Evolutionary conservation across 1,140 invertebrate genomes (phyloP), one percentile per base, ranked within the genome.

Genomic region (Riptortus pedestris): DNA sequence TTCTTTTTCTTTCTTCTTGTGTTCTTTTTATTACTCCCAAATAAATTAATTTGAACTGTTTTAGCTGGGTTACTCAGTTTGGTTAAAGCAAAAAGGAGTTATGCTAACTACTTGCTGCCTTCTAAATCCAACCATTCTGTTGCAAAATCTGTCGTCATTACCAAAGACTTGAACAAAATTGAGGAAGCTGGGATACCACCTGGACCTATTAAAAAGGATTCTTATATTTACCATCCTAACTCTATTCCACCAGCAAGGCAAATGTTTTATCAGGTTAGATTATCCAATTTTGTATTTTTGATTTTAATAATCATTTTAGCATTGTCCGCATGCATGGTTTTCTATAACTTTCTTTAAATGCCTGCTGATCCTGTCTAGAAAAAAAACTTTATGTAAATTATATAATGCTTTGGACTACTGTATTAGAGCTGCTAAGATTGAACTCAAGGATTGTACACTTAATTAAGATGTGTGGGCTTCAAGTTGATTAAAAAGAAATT

Each of bases 201-300:
- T 51, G 69, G 62, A 26, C 63, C 65, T 3, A 74, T 73, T 24
- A 73, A 74, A n/a, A 66, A 70, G 52, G 66, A 68, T 29, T 64
- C 65, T 24, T 69, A 81, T 68, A 80, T 83, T 62, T 87, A 89
- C 71, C 76, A 79, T n/a, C 83, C 85, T 0, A 84, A 84, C 2
- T 77, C 77, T 29, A 74, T 88, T 59, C 89, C 89, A 1, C 80
- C 85, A 0, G 85, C 84, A 20, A 74, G 86, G 48, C 88, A 91
- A 75, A 87, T 90, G 80, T 90, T 88, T 77, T 90, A 88, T 74
- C 86, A 88, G 78, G 85, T 88, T 75, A 18, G 60, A 38, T 22
- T 20, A 22, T 18, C 14, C 14, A 9, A 5, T 24, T 38, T 38
- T 38, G 55, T 60, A 58, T 27, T 24, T n/a, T n/a, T n/a, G n/a